Base-by-base conservation (phyloP, 2,113 vertebrate genomes). In the Sylvietta virens region DNA sequence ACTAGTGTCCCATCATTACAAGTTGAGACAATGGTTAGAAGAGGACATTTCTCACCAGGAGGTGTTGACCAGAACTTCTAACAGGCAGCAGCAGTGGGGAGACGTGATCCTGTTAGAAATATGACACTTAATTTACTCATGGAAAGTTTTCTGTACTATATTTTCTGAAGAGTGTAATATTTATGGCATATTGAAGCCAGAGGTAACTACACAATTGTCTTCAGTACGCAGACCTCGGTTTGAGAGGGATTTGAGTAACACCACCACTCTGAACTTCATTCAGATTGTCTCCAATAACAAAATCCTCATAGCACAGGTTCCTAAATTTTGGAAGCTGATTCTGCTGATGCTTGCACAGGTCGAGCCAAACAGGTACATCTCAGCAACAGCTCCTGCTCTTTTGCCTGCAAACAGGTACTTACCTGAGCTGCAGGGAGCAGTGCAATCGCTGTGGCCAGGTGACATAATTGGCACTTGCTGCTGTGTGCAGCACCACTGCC, bases 401-500 rank as follows among this genome's bases (percentile, higher is more conserved):
- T 26, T 86, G 54, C 76, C 62, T 65, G 48, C 22, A 37, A 20
- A 13, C 31, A 83, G 47, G 60, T 62, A n/a, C n/a, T 37, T 10
- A 40, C 5, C 54, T 23, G 61, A n/a, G 87, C 47, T 79, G 44
- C 50, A 70, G 60, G 71, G 83, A 86, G 83, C 76, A 91, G 44
- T 11, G 62, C 2, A 23, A 40, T n/a, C 23, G 3, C 67, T 16
- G 8, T 1, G 51, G 72, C 67, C 82, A 51, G 28, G 8, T 30
- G 92, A 94, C 74, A 54, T 86, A 95, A 95, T 94, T 90, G 69
- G 58, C 82, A 83, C 28, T 77, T 73, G 72, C 50, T 88, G 56
- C 65, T 31, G 62, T 18, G 54, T 67, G 80, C 60, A 51, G 72
- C 13, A 74, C 51, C 56, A 17, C 56, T 84, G 56, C 80, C 91